A percentile compares a stretch with the other conserved stretches of the same genome.
Conservation (phyloP, 2,797 vertebrate species). For the Xiphophorus birchmanni region DNA sequence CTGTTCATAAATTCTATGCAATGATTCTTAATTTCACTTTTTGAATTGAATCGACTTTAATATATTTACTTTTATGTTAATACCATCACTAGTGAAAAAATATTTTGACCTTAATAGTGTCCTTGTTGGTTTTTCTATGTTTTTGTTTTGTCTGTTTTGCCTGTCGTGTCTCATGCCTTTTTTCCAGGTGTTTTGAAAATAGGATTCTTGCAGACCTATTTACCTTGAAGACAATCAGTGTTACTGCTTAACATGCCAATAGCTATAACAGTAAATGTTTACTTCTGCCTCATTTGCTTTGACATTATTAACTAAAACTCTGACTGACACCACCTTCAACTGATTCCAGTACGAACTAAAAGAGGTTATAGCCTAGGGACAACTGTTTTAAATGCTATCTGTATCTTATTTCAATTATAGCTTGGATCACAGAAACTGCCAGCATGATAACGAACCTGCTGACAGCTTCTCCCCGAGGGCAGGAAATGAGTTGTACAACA, state of each 20-base stretch:
- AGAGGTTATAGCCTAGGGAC: constrained; percentile 61
- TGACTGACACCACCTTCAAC: constrained; percentile 46
- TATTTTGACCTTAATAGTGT: neutral
- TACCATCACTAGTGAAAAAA: neutral
- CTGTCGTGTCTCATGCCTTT: neutral
- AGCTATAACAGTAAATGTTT: constrained; percentile 33
- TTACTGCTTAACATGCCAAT: neutral
- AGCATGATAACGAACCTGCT: constrained; percentile 64
- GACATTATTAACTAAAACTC: constrained; percentile 53
- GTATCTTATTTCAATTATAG: constrained; percentile 74
- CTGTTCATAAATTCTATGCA: neutral
- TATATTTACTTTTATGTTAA: neutral
- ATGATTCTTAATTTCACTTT: neutral
- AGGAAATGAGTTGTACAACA: constrained; percentile 59
- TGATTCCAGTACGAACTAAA: constrained; percentile 58
- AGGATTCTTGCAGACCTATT: neutral
- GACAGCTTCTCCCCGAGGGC: constrained; percentile 73
- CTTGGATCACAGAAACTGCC: constrained; percentile 68
- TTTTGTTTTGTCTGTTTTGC: neutral
- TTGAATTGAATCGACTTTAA: neutral
- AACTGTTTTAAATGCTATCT: constrained; percentile 73
- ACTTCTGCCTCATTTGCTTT: constrained; percentile 30
- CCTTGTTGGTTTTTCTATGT: neutral
- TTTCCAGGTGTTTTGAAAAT: neutral
- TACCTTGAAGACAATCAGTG: neutral